These are phyloP conservation scores for Tribolium freemani DNA, from an alignment of 2,888 invertebrate species.

Conservation along the genomic window DNA sequence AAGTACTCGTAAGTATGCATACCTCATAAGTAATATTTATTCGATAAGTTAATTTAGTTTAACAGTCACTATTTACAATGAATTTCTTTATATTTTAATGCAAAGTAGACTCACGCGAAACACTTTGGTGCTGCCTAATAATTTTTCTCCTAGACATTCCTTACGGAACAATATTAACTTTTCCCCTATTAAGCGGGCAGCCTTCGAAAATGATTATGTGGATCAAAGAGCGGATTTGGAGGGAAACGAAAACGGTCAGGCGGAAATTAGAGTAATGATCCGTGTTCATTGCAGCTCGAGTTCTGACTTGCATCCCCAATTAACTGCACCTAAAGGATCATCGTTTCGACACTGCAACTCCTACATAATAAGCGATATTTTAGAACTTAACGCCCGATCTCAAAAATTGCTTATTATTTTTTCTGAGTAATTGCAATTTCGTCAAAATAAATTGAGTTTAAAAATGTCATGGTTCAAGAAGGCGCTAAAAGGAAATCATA, in stretches of 20 bases:
- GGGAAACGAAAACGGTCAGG: conserved; percentile 33
- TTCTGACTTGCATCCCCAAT: conserved; percentile 53
- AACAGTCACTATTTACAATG: no score
- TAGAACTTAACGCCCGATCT: background rate
- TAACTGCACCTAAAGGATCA: conserved; percentile 44
- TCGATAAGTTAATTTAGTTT: no score
- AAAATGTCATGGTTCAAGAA: background rate
- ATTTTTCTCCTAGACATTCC: background rate
- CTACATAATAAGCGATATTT: conserved; percentile 12
- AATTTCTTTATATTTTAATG: background rate
- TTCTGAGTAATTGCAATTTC: background rate
- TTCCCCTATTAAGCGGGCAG: conserved; percentile 12
- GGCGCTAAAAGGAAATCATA: conserved; percentile 14
- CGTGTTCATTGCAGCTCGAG: conserved; percentile 53
- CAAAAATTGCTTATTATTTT: background rate
- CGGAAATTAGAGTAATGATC: conserved; percentile 54
- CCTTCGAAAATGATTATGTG: conserved; percentile 37
- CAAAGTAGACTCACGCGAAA: no score
- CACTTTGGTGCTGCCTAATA: background rate
- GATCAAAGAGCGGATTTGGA: conserved; percentile 47
- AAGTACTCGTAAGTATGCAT: no score
- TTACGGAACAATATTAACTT: conserved; percentile 21
- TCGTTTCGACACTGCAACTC: conserved; percentile 2
- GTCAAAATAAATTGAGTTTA: background rate
- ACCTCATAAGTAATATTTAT: no score